Percentiles rank a stretch among this genome's conserved stretches.
Evolutionary conservation across 1,140 invertebrate genomes (phyloP).

Genomic region (Parapsyche elsis): DNA sequence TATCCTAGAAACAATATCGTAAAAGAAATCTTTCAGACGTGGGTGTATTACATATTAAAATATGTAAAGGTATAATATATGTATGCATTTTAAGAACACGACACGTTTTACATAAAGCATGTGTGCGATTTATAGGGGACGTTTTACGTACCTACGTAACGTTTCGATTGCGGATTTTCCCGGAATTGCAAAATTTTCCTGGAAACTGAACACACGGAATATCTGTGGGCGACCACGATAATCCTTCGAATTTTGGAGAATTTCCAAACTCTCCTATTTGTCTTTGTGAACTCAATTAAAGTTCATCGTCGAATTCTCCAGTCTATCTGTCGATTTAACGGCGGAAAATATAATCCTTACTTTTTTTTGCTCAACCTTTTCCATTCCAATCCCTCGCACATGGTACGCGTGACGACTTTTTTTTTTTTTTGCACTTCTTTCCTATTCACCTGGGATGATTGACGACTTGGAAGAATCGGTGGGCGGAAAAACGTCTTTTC

Average conservation of each 20-base stretch:
- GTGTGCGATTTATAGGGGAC: no score
- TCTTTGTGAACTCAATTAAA: conserved; percentile 18
- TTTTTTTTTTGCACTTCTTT: background rate
- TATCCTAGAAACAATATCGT: no score
- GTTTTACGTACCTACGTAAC: no score
- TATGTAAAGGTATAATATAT: no score
- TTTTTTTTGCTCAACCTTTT: background rate
- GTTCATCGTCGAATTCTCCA: background rate
- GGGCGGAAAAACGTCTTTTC: conserved; percentile 1
- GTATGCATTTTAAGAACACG: no score
- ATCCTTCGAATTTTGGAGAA: background rate
- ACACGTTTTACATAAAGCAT: no score
- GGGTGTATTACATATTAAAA: no score
- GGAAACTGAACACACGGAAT: background rate
- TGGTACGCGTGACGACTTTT: background rate
- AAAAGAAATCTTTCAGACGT: no score
- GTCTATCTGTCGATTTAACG: background rate
- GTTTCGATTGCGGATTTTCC: no score
- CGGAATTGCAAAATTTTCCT: no score
- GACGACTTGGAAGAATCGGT: conserved; percentile 17
- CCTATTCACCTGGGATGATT: conserved; percentile 6
- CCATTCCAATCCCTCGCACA: background rate
- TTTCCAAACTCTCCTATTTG: background rate
- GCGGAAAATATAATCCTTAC: background rate
- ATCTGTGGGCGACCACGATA: background rate